Base-by-base conservation (phyloP, 2,113 vertebrate species). In the Beaufortia kweichowensis region DNA sequence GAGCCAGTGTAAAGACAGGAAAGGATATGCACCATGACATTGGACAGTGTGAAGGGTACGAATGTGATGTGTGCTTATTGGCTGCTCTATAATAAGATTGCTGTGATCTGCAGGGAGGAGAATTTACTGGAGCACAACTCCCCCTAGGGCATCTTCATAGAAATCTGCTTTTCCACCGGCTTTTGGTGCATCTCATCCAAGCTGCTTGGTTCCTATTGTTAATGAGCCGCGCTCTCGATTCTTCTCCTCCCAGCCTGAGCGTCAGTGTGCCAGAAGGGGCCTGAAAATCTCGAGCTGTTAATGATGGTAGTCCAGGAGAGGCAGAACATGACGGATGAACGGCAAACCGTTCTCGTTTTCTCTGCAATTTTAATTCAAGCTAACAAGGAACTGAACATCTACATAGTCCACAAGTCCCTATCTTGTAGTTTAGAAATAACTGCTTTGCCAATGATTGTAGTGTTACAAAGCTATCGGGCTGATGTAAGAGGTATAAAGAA, bases 81-180 rank as follows among this genome's bases (percentile, higher is more conserved):
- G 79, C 82, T 68, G 33, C 67, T 46, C 82, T 79, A 76, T 83
- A 83, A 83, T 84, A 83, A 84, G 75, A 81, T 69, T 57, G 57
- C 31, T 28, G 59, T 11, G 75, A 78, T 78, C 80, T 77, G 65
- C 70, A 85, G 82, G 78, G 83, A 91, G 89, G 88, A 84, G 82
- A 90, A 90, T 93, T 91, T 91, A 91, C 90, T 93, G 88, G 91
- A 91, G 90, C 90, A 91, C 91, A 90, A 89, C 89, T 89, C 89
- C 90, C 91, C 84, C 90, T 90, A 90, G 91, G 91, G 89, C 85
- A 85, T 87, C 80, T 79, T 80, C 70, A 75, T 63, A 76, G 75
- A 77, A 82, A 78, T 68, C 69, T 61, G 81, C 74, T 73, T 57
- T 75, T 80, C 65, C 26, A 53, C 68, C 60, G 31, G 55, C 62